Conservation (phyloP, 2,888 invertebrate genomes). For the Euplexia lucipara region DNA sequence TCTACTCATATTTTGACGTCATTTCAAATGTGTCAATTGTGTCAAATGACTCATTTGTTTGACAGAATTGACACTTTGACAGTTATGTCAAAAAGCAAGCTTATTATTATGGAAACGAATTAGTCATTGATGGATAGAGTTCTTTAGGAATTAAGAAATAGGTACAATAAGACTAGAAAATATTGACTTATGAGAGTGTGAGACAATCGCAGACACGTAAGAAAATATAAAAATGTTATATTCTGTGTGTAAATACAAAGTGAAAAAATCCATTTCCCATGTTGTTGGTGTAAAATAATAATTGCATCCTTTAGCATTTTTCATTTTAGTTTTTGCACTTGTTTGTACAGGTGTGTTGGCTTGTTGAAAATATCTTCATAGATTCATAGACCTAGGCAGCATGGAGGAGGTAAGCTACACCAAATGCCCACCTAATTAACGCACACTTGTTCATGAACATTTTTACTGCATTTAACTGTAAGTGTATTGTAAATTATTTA, state of each 20-base stretch:
- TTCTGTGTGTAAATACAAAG: neutral
- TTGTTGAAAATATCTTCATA: slow-evolving; percentile 38
- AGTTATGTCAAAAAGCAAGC: no score
- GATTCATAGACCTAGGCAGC: slow-evolving; percentile 19
- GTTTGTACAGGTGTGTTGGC: slow-evolving; percentile 60
- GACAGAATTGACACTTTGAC: no score
- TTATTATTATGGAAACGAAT: no score
- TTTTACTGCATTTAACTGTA: no score
- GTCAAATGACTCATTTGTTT: no score
- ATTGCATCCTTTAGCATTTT: slow-evolving; percentile 2
- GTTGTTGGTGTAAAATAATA: neutral
- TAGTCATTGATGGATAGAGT: no score
- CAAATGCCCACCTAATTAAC: neutral
- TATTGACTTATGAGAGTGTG: neutral
- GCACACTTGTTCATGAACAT: neutral
- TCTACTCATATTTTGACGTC: no score
- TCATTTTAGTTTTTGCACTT: slow-evolving; percentile 37
- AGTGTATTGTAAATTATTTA: neutral
- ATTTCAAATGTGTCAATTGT: no score
- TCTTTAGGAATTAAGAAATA: neutral
- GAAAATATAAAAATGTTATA: slow-evolving; percentile 2
- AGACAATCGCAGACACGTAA: slow-evolving; percentile 17
- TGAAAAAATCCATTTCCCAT: neutral
- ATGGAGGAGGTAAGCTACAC: slow-evolving; percentile 47
- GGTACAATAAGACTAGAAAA: neutral